A percentile compares a stretch with the other conserved stretches of the same genome.
Evolutionary conservation across 2,797 vertebrate species (phyloP).

Genomic region (Cyprinella venusta): DNA sequence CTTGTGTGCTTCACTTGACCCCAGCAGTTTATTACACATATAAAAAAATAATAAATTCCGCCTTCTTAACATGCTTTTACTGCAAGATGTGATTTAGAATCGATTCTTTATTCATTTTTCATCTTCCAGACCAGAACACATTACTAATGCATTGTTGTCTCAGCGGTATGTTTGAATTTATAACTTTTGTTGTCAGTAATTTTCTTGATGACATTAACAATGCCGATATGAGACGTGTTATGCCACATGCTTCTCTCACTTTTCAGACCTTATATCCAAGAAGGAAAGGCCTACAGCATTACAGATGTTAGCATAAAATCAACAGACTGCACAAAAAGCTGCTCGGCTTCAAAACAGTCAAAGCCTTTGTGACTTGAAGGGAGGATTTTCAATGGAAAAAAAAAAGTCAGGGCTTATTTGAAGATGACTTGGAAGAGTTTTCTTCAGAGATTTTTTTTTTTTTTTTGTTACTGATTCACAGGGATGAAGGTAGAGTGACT

Average conservation of each 20-base stretch:
- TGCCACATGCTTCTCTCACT: not conserved
- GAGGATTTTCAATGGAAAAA: slow-evolving; percentile 7
- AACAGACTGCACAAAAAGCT: slow-evolving; percentile 29
- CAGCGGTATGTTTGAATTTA: not conserved
- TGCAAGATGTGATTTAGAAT: not conserved
- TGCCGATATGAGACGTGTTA: not conserved
- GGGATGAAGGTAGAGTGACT: not conserved
- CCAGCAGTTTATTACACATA: not conserved
- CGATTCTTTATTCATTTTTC: not conserved
- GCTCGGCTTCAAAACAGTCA: slow-evolving; percentile 17
- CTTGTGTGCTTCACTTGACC: not conserved
- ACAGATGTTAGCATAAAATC: slow-evolving; percentile 50
- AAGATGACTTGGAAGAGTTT: slow-evolving; percentile 14
- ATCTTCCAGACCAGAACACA: not conserved
- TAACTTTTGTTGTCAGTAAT: not conserved
- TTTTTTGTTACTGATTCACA: not conserved
- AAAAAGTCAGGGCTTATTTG: slow-evolving; percentile 4
- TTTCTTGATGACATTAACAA: not conserved
- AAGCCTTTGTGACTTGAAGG: slow-evolving; percentile 10
- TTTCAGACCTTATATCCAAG: slow-evolving; percentile 10
- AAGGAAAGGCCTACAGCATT: slow-evolving; percentile 21
- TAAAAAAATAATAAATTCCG: not conserved
- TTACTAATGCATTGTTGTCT: not conserved
- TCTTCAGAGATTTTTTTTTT: not conserved
- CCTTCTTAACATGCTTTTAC: not conserved